Evolutionary conservation across 2,113 vertebrate genomes (phyloP), one percentile per base, ranked within the genome.

Genomic region (Nicator chloris): DNA sequence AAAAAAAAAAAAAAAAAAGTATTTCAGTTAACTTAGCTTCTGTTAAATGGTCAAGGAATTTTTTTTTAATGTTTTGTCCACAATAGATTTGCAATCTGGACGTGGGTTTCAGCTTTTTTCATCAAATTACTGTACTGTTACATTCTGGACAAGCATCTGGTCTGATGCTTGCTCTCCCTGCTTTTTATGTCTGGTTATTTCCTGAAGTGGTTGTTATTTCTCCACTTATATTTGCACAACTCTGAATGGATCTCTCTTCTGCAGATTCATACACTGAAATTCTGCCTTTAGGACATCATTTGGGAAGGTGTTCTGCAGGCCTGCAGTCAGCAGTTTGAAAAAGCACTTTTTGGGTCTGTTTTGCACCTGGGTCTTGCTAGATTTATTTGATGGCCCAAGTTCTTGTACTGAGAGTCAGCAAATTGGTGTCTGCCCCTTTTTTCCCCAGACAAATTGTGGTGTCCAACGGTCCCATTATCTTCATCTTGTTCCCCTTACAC

Each of bases 391-490:
- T 88, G 35, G 16, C 63, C 65, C 0, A 1, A 31, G 31, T 68
- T 89, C 44, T 75, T 78, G 16, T 60, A 26, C 40, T 8, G 40
- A 86, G 31, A 68, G 28, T 83, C 63, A 88, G 11, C 26, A 56
- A 44, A 20, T 61, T 83, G 22, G 27, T 56, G 8, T 86, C 54
- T 83, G 31, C 69, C 57, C 11, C 49, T 51, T 33, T 91, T 13
- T 71, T 6, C 18, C 88, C 37, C 50, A 72, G 33, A 63, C n/a
- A 82, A 0, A 13, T 64, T 6, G 7, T 15, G 13, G 14, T 71
- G 53, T 82, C 7, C 0, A 0, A 31, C 0, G 0, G 7, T 77
- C 37, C 21, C 1, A 0, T 53, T 75, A 19, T 59, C 18, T 69
- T 54, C 1, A 1, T 86, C 22, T 66, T 78, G 42, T 84, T 47